Conservation (phyloP, 2,888 invertebrate species). For the Poecilus cupreus region DNA sequence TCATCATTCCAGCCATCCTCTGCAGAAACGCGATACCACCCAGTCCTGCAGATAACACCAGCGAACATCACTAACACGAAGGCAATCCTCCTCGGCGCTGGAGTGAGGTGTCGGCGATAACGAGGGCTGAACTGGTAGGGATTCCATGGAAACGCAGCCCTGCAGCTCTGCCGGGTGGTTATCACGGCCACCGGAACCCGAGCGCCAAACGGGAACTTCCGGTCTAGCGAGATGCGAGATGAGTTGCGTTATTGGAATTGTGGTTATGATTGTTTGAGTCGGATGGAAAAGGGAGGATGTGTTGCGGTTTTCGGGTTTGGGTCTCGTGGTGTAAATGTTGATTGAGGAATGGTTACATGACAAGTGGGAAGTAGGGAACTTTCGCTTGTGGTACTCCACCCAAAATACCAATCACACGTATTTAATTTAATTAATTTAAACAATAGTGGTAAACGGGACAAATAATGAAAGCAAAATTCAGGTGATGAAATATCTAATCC, state of each 20-base stretch:
- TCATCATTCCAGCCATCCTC: background rate
- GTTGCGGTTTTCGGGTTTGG: background rate
- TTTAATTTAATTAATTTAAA: no score
- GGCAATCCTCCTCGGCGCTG: background rate
- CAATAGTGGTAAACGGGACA: no score
- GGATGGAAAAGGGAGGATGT: background rate
- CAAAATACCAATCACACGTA: no score
- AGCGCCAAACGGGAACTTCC: conserved; percentile 35
- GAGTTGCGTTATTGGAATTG: conserved; percentile 10
- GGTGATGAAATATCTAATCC: no score
- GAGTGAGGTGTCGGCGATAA: background rate
- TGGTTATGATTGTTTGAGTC: background rate
- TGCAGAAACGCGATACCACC: background rate
- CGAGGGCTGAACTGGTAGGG: background rate
- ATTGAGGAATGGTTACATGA: no score
- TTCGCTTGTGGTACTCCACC: no score
- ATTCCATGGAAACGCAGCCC: conserved; percentile 31
- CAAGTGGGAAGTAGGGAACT: no score
- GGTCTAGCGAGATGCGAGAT: conserved; percentile 3
- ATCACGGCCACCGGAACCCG: conserved; percentile 22
- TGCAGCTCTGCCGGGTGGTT: background rate
- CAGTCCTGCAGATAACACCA: background rate
- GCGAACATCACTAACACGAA: background rate
- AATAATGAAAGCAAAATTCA: no score
- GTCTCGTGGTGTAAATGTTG: no score